Evolutionary conservation across 2,113 vertebrate genomes (phyloP).

Genomic region (Pantherophis guttatus): DNA sequence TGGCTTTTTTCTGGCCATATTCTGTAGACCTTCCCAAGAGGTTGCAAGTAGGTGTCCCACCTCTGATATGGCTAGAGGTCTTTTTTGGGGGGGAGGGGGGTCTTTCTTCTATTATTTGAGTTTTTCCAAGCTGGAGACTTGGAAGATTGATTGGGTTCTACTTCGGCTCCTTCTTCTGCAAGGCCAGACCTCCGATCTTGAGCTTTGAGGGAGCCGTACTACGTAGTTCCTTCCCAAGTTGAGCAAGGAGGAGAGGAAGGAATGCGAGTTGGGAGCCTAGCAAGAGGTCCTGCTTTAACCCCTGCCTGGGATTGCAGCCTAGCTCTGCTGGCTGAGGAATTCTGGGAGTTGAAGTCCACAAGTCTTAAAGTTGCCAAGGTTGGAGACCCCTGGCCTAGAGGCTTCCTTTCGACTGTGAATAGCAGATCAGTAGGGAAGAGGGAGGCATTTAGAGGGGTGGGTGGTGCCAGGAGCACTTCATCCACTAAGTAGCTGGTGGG

Average conservation of each 20-base stretch:
- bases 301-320: not conserved
- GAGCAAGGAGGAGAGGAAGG: not conserved
- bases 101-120: not conserved
- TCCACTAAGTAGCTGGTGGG: constrained; percentile 51
- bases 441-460: not conserved
- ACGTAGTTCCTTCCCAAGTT: not conserved
- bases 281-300: not conserved
- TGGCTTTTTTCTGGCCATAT: not conserved
- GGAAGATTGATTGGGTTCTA: not conserved
- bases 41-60: not conserved
- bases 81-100: not conserved
- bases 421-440: constrained; percentile 28
- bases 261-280: too few species aligned
- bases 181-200: not conserved
- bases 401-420: not conserved
- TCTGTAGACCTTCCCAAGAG: not conserved
- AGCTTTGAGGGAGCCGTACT: not conserved
- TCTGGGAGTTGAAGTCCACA: too few species aligned
- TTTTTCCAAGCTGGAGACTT: not conserved
- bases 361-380: too few species aligned
- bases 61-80: not conserved
- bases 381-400: too few species aligned
- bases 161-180: not conserved
- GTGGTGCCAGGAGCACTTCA: constrained; percentile 40
- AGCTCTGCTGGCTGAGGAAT: too few species aligned